Conservation (phyloP, 2,113 vertebrate species). For the Shinisaurus crocodilurus region DNA sequence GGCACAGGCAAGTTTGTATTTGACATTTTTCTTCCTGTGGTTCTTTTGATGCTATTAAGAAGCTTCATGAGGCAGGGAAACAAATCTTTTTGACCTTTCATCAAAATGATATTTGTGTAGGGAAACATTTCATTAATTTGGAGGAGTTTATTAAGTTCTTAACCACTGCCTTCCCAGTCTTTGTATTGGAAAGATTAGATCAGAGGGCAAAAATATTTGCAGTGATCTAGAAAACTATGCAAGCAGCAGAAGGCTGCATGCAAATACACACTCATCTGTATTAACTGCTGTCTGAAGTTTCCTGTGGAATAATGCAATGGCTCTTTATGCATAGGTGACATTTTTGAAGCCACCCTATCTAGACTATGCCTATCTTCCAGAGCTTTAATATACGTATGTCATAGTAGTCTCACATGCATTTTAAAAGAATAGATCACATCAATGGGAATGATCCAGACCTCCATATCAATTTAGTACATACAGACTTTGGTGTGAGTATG, state of each 20-base stretch:
- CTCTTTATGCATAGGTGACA: not conserved
- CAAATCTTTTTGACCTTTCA: slow-evolving; percentile 13
- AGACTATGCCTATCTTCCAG: not conserved
- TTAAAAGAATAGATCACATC: not conserved
- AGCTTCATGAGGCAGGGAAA: not conserved
- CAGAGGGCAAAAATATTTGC: not conserved
- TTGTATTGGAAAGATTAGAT: not conserved
- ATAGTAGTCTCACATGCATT: not conserved
- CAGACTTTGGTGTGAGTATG: not conserved
- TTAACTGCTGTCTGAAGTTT: not conserved
- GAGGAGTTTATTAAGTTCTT: not conserved
- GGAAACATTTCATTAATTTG: slow-evolving; percentile 1
- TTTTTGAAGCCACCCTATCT: not conserved
- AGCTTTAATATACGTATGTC: not conserved
- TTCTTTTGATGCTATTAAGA: not conserved
- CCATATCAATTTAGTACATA: not conserved
- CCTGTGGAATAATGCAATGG: not conserved
- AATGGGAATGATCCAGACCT: not conserved
- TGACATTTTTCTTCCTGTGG: not conserved
- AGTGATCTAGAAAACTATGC: not conserved
- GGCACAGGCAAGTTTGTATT: not conserved
- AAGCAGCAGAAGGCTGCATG: not conserved
- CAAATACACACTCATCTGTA: not conserved
- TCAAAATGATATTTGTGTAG: not conserved
- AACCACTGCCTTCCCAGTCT: not conserved